Base-by-base conservation (phyloP, 1,140 invertebrate species). In the Brachionus calyciflorus region DNA sequence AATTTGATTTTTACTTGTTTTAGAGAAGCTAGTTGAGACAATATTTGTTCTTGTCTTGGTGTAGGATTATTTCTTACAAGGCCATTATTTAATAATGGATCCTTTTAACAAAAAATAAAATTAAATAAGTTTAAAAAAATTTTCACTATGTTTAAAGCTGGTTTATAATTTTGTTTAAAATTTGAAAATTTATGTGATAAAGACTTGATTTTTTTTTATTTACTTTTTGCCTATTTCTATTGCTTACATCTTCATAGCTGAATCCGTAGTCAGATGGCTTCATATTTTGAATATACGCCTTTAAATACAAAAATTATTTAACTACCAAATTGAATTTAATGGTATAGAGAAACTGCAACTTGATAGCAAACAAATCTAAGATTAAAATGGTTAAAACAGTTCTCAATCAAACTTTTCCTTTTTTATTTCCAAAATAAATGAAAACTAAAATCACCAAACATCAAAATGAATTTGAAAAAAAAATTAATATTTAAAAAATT, bases 21-120 rank as follows among this genome's bases (percentile, higher is more conserved):
- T 2, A 84, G 79, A 33, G 79, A 79, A n/a, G 82, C 82, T 4
- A 84, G 78, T 69, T 84, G 83, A 44, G 82, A 79, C 40, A 84
- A 79, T 33, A 84, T 84, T 60, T 79, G 70, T 48, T 82, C 82
- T 76, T 84, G 83, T 55, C 83, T 79, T 14, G 77, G 78, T 17
- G 83, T 84, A 6, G 83, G 83, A 65, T 82, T 81, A 51, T 82
- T 81, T 57, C 70, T 82, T 3, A 84, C 81, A 33, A 83, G 77
- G 46, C 78, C 63, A 17, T 82, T 83, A 76, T 84, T 82, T 37
- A 81, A 69, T 1, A 84, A 78, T 1, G 82, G 82, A 78, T 84
- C 80, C 82, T 84, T 78, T 17, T 60, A 79, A 73, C 46, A 37
- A 65, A 48, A 48, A 26, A 19, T n/a, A 76, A 55, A 70, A 17